Conservation (phyloP, 2,113 vertebrate species). For the Meriones unguiculatus region DNA sequence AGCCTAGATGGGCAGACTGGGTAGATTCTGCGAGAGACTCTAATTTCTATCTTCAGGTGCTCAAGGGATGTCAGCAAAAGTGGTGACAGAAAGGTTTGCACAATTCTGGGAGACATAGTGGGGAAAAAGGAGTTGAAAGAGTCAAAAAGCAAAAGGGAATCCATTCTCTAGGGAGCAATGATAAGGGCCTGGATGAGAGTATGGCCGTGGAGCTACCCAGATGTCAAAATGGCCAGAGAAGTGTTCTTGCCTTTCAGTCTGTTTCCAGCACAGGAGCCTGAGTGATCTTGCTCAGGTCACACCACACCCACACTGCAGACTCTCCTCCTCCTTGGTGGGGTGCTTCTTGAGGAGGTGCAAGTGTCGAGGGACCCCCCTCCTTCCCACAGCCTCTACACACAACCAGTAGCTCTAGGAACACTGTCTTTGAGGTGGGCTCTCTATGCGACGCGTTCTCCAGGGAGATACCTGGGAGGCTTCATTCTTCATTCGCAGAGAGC, state of each 20-base stretch:
- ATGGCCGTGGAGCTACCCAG: neutral
- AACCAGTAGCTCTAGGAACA: neutral
- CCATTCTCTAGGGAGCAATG: neutral
- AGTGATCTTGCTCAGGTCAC: neutral
- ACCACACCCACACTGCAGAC: neutral
- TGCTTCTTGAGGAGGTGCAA: neutral
- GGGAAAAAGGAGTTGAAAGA: neutral
- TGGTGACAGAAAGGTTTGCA: neutral
- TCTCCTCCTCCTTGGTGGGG: neutral
- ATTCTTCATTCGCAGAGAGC: neutral
- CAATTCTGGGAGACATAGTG: neutral
- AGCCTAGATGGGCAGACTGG: neutral
- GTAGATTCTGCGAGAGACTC: neutral
- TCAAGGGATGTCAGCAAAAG: neutral
- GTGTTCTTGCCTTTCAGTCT: neutral
- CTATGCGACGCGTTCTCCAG: neutral
- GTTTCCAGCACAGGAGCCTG: neutral
- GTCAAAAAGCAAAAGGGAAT: neutral
- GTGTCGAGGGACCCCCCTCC: neutral
- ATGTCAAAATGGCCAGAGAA: neutral
- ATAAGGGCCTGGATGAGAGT: neutral
- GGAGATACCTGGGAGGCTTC: too few species aligned
- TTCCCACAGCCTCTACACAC: neutral
- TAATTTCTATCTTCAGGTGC: neutral
- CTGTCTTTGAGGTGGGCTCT: neutral